phyloP scores from a whole-genome alignment of 2,888 invertebrate genomes.

The Polymixis flavicincta region DNA sequence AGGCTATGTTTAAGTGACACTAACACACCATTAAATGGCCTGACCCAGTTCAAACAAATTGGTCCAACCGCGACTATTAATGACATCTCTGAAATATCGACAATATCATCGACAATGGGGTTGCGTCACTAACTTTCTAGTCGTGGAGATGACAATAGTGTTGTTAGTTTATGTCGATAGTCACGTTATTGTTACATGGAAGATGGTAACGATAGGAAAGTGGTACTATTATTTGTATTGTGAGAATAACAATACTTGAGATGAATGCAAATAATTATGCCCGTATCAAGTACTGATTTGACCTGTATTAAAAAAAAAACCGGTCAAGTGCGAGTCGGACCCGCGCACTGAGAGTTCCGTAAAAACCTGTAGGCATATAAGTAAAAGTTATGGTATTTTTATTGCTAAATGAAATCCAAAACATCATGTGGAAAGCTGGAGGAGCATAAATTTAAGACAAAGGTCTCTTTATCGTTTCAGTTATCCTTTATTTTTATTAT shows the following conservation, averaged over 20 bases:
- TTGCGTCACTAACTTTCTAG: conserved; percentile 57
- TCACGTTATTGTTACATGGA: conserved; percentile 38
- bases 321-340: too few species aligned
- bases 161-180: conserved; percentile 40
- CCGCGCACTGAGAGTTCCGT: too few species aligned
- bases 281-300: neutral
- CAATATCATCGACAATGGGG: conserved; percentile 36
- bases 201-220: conserved; percentile 48
- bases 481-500: too few species aligned
- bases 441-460: too few species aligned
- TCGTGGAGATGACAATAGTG: conserved; percentile 45
- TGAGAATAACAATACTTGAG: conserved; percentile 6
- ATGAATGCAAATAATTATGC: neutral
- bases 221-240: conserved; percentile 33
- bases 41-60: conserved; percentile 55
- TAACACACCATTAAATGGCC: conserved; percentile 20
- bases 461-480: too few species aligned
- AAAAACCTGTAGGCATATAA: too few species aligned
- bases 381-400: too few species aligned
- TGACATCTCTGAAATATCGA: conserved; percentile 47
- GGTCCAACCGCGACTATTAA: conserved; percentile 49
- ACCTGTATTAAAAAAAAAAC: too few species aligned
- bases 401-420: too few species aligned
- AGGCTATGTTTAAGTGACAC: conserved; percentile 9
- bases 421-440: too few species aligned